Conservation (phyloP, 2,113 vertebrate genomes). For the Suricata suricatta region DNA sequence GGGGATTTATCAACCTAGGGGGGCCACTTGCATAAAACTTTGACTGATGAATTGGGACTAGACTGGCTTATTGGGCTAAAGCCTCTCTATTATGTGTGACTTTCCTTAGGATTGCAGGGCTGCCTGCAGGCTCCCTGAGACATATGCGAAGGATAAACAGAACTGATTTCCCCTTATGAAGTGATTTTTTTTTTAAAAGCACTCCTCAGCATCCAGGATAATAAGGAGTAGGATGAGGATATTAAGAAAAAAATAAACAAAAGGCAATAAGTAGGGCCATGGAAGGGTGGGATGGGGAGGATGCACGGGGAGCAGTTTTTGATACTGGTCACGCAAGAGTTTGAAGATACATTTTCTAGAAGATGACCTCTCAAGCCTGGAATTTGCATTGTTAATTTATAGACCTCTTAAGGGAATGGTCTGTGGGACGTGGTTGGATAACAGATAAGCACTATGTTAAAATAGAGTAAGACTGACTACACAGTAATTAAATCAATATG, state of each 20-base stretch:
- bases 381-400: constrained; percentile 79
- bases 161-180: constrained; percentile 80
- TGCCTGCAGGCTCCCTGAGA: constrained; percentile 77
- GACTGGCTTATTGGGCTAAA: constrained; percentile 88
- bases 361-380: constrained; percentile 78
- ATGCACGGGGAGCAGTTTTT: constrained; percentile 36
- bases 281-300: constrained; percentile 53
- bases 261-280: constrained; percentile 61
- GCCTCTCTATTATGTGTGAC: constrained; percentile 86
- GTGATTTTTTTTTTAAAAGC: constrained; percentile 51
- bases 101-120: constrained; percentile 84
- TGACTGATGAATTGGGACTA: constrained; percentile 89
- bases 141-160: constrained; percentile 79
- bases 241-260: constrained; percentile 75
- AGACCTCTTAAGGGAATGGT: constrained; percentile 79
- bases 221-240: constrained; percentile 66
- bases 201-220: constrained; percentile 58
- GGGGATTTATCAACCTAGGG: constrained; percentile 98
- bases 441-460: constrained; percentile 77
- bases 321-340: constrained; percentile 72
- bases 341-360: constrained; percentile 76
- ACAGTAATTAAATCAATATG: constrained; percentile 75
- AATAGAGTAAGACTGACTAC: constrained; percentile 63
- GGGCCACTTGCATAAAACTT: constrained; percentile 89
- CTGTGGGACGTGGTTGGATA: constrained; percentile 75